Evolutionary conservation across 2,113 vertebrate genomes (phyloP).

Genomic region (Aegithalos caudatus): DNA sequence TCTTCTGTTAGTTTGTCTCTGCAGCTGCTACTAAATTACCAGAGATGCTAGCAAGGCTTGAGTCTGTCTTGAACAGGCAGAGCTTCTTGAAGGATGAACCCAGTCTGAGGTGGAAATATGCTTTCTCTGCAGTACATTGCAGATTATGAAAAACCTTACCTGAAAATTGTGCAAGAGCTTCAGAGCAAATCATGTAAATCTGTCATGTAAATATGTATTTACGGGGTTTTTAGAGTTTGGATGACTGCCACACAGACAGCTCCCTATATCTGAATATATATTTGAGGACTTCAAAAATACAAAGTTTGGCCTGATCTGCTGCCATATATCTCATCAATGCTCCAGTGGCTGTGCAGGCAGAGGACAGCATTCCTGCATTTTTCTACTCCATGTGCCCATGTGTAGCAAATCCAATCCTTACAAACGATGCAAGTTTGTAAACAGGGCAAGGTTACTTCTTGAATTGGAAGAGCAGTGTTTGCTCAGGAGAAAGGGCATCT

Average conservation of each 20-base stretch:
- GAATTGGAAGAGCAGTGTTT: neutral
- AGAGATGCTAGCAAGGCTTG: neutral
- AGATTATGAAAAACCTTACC: neutral
- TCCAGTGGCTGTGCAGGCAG: neutral
- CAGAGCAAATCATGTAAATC: neutral
- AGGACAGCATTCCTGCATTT: neutral
- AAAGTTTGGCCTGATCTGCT: neutral
- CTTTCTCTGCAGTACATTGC: neutral
- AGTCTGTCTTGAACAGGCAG: neutral
- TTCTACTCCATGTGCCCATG: neutral
- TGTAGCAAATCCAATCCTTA: neutral
- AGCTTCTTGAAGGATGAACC: neutral
- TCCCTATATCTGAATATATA: neutral
- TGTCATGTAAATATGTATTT: neutral
- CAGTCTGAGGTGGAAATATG: neutral
- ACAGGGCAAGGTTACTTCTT: neutral
- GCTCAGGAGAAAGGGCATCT: neutral
- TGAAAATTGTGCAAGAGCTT: neutral
- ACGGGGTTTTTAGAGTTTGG: neutral
- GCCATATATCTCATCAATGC: neutral
- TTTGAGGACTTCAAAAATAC: neutral
- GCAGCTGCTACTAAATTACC: neutral
- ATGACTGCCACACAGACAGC: neutral
- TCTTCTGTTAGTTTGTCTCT: neutral
- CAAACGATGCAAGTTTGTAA: neutral